Conservation (phyloP, 2,888 invertebrate genomes). For the Rhingia campestris region DNA sequence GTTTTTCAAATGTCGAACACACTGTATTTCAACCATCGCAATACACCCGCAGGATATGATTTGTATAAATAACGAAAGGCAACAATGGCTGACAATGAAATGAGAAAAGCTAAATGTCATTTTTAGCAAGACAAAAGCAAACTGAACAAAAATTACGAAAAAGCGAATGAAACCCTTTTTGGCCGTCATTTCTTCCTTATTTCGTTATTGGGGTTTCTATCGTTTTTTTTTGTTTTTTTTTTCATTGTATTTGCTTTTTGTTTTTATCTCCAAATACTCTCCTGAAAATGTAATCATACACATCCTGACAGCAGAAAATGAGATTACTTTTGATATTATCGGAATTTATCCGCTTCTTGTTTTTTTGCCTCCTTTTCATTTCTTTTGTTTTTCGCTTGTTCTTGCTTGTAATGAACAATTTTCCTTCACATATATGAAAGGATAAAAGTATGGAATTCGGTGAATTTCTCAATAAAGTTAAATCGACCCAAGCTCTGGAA, state of each 20-base stretch:
- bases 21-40: constrained; percentile 22
- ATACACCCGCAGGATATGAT: constrained; percentile 2
- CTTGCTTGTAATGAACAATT: constrained; percentile 1
- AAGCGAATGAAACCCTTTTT: constrained; percentile 29
- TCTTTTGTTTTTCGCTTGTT: background rate
- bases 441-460: constrained; percentile 55
- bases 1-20: background rate
- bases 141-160: constrained; percentile 5
- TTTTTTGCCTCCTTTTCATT: background rate
- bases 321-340: constrained; percentile 63
- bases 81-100: constrained; percentile 24
- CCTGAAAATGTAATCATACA: constrained; percentile 60
- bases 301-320: constrained; percentile 65
- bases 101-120: constrained; percentile 56
- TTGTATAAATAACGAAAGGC: constrained; percentile 3
- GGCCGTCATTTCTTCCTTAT: constrained; percentile 7
- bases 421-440: background rate
- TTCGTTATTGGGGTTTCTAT: constrained; percentile 21
- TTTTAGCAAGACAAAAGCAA: constrained; percentile 30
- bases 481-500: constrained; percentile 41
- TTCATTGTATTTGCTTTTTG: background rate
- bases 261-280: constrained; percentile 19
- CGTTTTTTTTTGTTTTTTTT: constrained; percentile 8
- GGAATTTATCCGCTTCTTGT: constrained; percentile 37
- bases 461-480: constrained; percentile 70